Base-by-base conservation (phyloP, 2,113 vertebrate genomes). In the Pseudorhombus dupliciocellatus region DNA sequence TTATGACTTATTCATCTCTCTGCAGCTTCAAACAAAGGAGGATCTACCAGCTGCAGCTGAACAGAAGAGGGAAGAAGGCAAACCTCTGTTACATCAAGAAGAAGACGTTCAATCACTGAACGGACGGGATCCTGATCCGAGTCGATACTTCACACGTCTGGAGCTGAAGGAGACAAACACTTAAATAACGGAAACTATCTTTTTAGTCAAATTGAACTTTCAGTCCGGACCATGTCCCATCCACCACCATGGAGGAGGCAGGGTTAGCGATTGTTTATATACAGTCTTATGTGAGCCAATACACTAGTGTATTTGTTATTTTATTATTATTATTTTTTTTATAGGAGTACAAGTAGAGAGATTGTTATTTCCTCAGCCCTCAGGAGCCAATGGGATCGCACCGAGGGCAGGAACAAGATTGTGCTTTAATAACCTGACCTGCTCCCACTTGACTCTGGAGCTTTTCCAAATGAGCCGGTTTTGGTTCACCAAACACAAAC, bases 381-480 rank as follows among this genome's bases (percentile, higher is more conserved):
- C 40, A 18, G 52, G 59, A 71, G 21, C 56, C 40, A 48, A 30
- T 21, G 51, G 57, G 50, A 62, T 30, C 1, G 51, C 15, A 48
- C 22, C 31, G 15, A 57, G 52, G 53, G 57, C 57, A 63, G 40
- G 66, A 78, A 82, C 64, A 75, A 58, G 54, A 79, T 84, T 68
- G 68, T 53, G 61, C 42, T 72, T 74, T 70, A 67, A 78, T 65
- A 84, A 75, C 65, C 55, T 16, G n/a, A 42, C 61, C 80, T 50
- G 59, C 63, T 73, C 68, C 63, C 60, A 70, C 74, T 78, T 79
- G 40, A 81, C 61, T 68, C 61, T 15, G 24, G 63, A 60, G 50
- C n/a, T 30, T 67, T 71, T 44, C 42, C 58, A 80, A 85, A 79
- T 88, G 31, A 77, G 83, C 79, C 74, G 56, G 52, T 81, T 91